Base-by-base conservation (phyloP, 2,797 vertebrate species). In the Bovichtus diacanthus region DNA sequence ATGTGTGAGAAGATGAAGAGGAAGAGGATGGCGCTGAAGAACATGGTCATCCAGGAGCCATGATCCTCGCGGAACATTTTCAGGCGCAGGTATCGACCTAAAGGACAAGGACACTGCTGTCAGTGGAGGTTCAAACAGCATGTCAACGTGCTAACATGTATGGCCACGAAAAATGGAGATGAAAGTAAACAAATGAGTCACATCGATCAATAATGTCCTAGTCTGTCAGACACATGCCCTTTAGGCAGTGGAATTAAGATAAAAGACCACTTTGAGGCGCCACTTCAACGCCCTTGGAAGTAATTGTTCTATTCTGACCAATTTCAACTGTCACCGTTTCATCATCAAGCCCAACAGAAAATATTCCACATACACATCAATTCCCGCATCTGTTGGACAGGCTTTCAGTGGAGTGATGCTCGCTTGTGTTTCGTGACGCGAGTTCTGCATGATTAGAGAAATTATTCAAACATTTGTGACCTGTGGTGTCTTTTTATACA, bases 31-130 rank as follows among this genome's bases (percentile, higher is more conserved):
- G 95, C 96, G 94, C 96, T 98, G 96, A 99, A 99, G 94, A 99
- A 98, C 98, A 99, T 99, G 0, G 97, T 98, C 98, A 99, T 99
- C 98, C 98, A 99, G 34, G 98, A 99, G 62, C 98, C 98, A 1
- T 99, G 98, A 86, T 99, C 98, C 86, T 98, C 97, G 43, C 97
- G 96, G 92, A 99, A 99, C 97, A 99, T 97, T 93, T 99, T 99
- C 92, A 99, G 93, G 53, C 97, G 96, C 70, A 99, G 96, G 86
- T 97, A 94, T 80, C 96, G 96, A 94, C 98, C 98, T 99, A 88
- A 70, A 64, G 59, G 80, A 89, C 74, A 90, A 88, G 85, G 86
- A 90, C 86, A 90, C 44, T 2, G 75, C 47, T 34, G 70, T 91
- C 82, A 92, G 83, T 67, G 65, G 31, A 2, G 36, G 69, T 54